Conservation (phyloP, 2,113 vertebrate species). For the Rhizomys pruinosus region DNA sequence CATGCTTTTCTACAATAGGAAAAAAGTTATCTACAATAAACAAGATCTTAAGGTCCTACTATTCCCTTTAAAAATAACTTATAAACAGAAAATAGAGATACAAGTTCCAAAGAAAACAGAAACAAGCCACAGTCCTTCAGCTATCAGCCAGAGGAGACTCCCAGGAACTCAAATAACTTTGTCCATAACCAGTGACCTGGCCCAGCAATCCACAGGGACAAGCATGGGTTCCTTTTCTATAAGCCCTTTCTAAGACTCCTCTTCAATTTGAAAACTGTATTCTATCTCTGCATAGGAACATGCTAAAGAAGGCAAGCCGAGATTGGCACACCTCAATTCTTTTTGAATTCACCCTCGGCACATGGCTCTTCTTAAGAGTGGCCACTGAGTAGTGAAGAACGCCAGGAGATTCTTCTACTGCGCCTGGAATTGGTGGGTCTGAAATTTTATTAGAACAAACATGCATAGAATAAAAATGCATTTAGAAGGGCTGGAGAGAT, state of each 20-base stretch:
- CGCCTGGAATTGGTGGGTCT: slow-evolving; percentile 58
- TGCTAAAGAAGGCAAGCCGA: background rate
- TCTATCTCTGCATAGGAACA: background rate
- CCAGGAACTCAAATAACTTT: background rate
- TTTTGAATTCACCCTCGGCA: background rate
- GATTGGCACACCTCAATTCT: background rate
- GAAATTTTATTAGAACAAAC: slow-evolving; percentile 46
- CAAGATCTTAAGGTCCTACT: slow-evolving; percentile 75
- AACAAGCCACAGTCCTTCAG: slow-evolving; percentile 48
- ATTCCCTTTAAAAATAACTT: slow-evolving; percentile 76
- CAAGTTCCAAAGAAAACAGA: slow-evolving; percentile 64
- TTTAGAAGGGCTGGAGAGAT: too few species aligned
- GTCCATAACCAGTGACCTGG: background rate
- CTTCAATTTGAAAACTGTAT: background rate
- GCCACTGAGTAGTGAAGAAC: background rate
- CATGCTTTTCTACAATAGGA: slow-evolving; percentile 87
- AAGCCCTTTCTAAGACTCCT: background rate
- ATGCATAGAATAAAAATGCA: too few species aligned
- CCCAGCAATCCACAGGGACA: background rate
- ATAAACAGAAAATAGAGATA: slow-evolving; percentile 70
- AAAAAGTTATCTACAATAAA: slow-evolving; percentile 85
- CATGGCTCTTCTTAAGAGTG: background rate
- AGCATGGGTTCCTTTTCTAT: background rate
- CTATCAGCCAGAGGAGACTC: slow-evolving; percentile 67
- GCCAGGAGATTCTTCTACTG: background rate